Conservation (phyloP, 2,888 invertebrate genomes). For the Cylloceria caligata region DNA sequence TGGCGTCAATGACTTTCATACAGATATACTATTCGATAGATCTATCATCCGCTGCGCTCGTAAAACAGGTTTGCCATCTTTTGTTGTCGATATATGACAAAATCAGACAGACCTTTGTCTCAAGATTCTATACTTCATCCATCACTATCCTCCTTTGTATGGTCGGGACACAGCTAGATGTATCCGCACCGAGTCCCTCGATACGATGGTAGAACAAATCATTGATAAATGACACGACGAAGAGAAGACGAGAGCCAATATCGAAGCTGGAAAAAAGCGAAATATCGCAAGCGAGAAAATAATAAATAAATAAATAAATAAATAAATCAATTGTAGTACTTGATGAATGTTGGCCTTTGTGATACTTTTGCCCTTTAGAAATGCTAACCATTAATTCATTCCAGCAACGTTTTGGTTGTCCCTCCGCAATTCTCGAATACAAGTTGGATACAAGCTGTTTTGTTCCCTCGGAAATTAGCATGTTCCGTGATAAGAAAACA, state of each 20-base stretch:
- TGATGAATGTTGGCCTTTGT: neutral
- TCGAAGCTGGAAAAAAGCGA: neutral
- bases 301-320: neutral
- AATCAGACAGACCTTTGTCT: conserved; percentile 49
- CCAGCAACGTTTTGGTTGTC: neutral
- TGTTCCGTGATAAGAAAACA: conserved; percentile 39
- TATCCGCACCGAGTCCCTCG: conserved; percentile 12
- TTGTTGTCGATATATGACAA: conserved; percentile 55
- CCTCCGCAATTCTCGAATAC: neutral
- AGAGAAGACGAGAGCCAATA: neutral
- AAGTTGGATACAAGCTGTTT: neutral
- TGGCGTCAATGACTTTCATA: conserved; percentile 8
- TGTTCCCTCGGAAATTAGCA: neutral
- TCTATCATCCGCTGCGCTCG: neutral
- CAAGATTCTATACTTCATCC: conserved; percentile 51
- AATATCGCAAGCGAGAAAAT: neutral
- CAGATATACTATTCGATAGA: neutral
- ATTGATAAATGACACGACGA: conserved; percentile 40
- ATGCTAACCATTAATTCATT: neutral
- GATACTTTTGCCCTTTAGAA: neutral
- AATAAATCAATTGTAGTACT: neutral
- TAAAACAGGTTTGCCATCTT: conserved; percentile 13
- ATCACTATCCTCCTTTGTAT: conserved; percentile 51
- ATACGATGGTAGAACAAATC: conserved; percentile 31
- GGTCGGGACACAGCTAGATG: conserved; percentile 37